Evolutionary conservation across 2,797 vertebrate species (phyloP).

Genomic region (Macropus fuliginosus): DNA sequence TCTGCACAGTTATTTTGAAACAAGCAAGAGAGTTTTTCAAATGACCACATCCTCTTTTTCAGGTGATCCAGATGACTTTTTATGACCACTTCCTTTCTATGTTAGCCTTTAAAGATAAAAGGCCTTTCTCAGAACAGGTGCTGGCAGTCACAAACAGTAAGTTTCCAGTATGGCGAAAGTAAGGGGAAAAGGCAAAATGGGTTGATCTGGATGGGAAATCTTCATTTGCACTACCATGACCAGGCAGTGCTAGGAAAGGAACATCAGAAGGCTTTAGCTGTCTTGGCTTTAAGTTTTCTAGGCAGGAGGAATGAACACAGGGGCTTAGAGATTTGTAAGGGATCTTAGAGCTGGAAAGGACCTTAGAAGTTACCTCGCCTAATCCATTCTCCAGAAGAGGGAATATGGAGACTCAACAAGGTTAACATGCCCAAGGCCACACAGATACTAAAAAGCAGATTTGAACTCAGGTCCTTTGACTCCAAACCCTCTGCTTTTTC

Average conservation of each 20-base stretch:
- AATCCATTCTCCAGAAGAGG: not conserved
- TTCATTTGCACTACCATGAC: not conserved
- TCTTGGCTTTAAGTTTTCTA: not conserved
- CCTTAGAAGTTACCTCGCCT: not conserved
- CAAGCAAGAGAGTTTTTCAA: not conserved
- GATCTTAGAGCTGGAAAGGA: not conserved
- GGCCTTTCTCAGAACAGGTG: not conserved
- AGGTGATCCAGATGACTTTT: too few species aligned
- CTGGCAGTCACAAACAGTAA: not conserved
- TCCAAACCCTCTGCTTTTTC: not conserved
- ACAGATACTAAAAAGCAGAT: not conserved
- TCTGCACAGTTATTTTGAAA: conserved; percentile 2
- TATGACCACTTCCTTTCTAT: not conserved
- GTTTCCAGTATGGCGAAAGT: not conserved
- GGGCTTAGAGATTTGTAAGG: not conserved
- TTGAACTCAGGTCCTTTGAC: not conserved
- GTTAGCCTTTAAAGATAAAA: not conserved
- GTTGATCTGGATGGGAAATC: not conserved
- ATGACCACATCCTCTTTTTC: conserved; percentile 45
- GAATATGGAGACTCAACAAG: not conserved
- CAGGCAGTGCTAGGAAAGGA: not conserved
- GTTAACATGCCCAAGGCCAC: not conserved
- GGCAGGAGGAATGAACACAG: not conserved
- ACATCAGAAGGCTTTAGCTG: not conserved
- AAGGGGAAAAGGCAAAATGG: not conserved